Evolutionary conservation across 2,797 vertebrate species (phyloP).

Genomic region (Melanotaenia boesemani): DNA sequence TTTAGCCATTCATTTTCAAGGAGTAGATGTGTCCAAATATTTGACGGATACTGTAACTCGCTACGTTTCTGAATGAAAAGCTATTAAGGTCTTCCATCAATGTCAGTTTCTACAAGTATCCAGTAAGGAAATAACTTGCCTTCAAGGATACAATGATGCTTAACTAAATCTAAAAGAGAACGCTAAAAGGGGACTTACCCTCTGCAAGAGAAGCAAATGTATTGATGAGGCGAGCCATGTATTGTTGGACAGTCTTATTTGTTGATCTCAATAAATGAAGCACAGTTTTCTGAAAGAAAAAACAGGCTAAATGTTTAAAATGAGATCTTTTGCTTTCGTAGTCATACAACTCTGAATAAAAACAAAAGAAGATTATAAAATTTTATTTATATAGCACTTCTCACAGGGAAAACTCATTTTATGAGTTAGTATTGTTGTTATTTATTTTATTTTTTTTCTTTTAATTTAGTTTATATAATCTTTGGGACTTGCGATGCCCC

Average conservation of each 20-base stretch:
- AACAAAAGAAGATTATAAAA: background rate
- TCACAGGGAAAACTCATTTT: no score
- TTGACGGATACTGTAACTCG: background rate
- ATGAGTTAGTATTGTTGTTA: background rate
- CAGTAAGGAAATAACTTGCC: constrained; percentile 22
- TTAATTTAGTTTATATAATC: no score
- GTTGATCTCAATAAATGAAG: constrained; percentile 87
- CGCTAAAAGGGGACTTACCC: constrained; percentile 84
- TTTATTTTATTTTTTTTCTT: no score
- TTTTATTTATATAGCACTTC: no score
- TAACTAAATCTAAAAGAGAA: constrained; percentile 21
- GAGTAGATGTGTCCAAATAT: background rate
- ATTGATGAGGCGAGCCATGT: constrained; percentile 92
- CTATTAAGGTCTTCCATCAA: constrained; percentile 13
- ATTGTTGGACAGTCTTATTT: constrained; percentile 91
- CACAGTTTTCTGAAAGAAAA: constrained; percentile 82
- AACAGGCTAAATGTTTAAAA: constrained; percentile 6
- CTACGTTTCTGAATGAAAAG: constrained; percentile 19
- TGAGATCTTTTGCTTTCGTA: background rate
- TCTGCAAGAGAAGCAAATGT: constrained; percentile 91
- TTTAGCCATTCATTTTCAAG: no score
- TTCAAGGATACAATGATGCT: constrained; percentile 28
- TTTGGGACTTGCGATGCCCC: no score
- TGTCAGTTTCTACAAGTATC: constrained; percentile 14
- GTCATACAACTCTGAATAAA: background rate